Evolutionary conservation across 2,113 vertebrate genomes (phyloP).

Genomic region (Piaya cayana): DNA sequence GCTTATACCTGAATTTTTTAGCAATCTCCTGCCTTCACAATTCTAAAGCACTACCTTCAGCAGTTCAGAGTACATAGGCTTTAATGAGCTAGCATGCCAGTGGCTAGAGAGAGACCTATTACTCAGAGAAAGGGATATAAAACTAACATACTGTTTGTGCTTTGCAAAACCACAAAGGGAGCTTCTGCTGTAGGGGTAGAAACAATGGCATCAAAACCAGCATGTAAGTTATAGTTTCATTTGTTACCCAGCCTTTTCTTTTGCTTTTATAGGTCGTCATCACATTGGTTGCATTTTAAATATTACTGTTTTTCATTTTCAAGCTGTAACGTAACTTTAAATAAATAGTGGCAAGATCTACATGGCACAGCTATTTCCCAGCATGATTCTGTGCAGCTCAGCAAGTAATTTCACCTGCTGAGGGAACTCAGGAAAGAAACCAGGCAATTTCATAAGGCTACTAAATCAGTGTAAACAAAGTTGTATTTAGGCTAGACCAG

Average conservation of each 20-base stretch:
- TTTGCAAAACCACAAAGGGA: slow-evolving; percentile 8
- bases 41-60: not conserved
- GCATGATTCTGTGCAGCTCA: slow-evolving; percentile 29
- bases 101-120: not conserved
- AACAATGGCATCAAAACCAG: not conserved
- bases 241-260: slow-evolving; percentile 8
- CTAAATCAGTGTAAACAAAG: slow-evolving; percentile 43
- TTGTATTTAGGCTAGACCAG: slow-evolving; percentile 17
- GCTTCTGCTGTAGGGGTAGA: not conserved
- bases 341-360: slow-evolving; percentile 35
- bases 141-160: not conserved
- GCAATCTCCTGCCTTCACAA: not conserved
- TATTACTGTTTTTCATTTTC: slow-evolving; percentile 39
- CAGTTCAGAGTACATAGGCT: not conserved
- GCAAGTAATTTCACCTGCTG: slow-evolving; percentile 43
- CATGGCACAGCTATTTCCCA: slow-evolving; percentile 11
- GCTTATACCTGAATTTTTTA: not conserved
- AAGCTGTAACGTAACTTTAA: slow-evolving; percentile 32
- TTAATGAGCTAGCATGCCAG: not conserved
- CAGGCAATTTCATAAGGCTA: slow-evolving; percentile 8
- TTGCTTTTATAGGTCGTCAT: slow-evolving; percentile 45
- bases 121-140: not conserved
- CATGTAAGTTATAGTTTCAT: slow-evolving; percentile 19
- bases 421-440: slow-evolving; percentile 31
- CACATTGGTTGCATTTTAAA: slow-evolving; percentile 20